Conservation (phyloP, 1,140 invertebrate species). For the Stegodyphus dumicola region DNA sequence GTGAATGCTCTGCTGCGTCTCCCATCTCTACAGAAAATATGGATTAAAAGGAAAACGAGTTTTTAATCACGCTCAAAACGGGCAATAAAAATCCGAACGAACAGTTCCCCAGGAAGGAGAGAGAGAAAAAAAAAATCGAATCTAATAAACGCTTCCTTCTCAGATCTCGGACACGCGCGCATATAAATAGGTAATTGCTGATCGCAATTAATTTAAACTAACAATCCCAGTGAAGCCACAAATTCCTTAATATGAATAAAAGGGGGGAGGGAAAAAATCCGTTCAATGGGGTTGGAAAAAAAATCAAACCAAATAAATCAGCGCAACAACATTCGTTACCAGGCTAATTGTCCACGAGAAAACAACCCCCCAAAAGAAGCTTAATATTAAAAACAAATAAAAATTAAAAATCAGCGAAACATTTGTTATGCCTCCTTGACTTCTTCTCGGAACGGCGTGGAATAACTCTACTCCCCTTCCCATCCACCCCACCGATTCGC, state of each 20-base stretch:
- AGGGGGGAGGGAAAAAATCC: not conserved
- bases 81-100: slow-evolving; percentile 53
- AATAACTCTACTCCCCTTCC: not conserved
- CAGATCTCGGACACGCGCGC: not conserved
- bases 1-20: no score
- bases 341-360: slow-evolving; percentile 53
- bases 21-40: no score
- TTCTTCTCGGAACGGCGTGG: slow-evolving; percentile 29
- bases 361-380: slow-evolving; percentile 30
- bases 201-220: slow-evolving; percentile 61
- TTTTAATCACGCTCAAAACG: slow-evolving; percentile 49
- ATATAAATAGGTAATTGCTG: slow-evolving; percentile 57
- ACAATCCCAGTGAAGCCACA: slow-evolving; percentile 57
- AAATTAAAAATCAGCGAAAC: slow-evolving; percentile 53
- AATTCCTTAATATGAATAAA: slow-evolving; percentile 59
- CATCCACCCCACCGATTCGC: slow-evolving; percentile 1
- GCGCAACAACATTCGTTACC: slow-evolving; percentile 43
- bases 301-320: slow-evolving; percentile 50
- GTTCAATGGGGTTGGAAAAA: not conserved
- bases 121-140: not conserved
- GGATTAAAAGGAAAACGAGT: slow-evolving; percentile 23
- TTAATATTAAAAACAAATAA: slow-evolving; percentile 62
- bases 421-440: slow-evolving; percentile 58
- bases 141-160: slow-evolving; percentile 13
- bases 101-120: not conserved